Evolutionary conservation across 2,113 vertebrate genomes (phyloP).

Genomic region (Oncorhynchus masou): DNA sequence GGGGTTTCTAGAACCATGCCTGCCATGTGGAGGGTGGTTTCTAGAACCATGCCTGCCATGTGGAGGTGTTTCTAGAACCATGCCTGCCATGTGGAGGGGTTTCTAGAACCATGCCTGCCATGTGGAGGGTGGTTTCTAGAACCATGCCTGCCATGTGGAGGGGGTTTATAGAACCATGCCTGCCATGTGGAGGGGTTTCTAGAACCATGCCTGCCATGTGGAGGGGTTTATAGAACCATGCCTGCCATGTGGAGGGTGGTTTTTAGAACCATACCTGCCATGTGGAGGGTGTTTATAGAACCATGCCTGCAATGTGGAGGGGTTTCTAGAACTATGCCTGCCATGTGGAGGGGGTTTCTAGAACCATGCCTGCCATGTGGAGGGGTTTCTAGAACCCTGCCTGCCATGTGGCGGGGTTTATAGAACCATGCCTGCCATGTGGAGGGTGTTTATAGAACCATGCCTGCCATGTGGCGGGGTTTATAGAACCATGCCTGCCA

Average conservation of each 20-base stretch:
- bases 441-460: conserved; percentile 19
- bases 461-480: conserved; percentile 5
- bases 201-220: conserved; percentile 32
- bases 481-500: conserved; percentile 33
- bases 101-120: conserved; percentile 33
- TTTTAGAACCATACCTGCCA: conserved; percentile 32
- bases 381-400: conserved; percentile 16
- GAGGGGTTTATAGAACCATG: conserved; percentile 16
- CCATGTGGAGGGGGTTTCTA: not conserved
- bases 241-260: conserved; percentile 7
- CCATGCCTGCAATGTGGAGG: conserved; percentile 24
- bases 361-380: conserved; percentile 30
- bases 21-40: too few species aligned
- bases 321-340: conserved; percentile 27
- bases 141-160: conserved; percentile 25
- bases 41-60: conserved; percentile 32
- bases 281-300: not conserved
- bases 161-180: conserved; percentile 25
- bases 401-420: not conserved
- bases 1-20: too few species aligned
- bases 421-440: conserved; percentile 32
- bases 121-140: not conserved
- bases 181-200: not conserved
- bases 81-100: conserved; percentile 2
- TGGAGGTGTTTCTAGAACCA: conserved; percentile 15